Evolutionary conservation across 2,113 vertebrate genomes (phyloP), one percentile per base, ranked within the genome.

Genomic region (Phyllostomus hastatus): DNA sequence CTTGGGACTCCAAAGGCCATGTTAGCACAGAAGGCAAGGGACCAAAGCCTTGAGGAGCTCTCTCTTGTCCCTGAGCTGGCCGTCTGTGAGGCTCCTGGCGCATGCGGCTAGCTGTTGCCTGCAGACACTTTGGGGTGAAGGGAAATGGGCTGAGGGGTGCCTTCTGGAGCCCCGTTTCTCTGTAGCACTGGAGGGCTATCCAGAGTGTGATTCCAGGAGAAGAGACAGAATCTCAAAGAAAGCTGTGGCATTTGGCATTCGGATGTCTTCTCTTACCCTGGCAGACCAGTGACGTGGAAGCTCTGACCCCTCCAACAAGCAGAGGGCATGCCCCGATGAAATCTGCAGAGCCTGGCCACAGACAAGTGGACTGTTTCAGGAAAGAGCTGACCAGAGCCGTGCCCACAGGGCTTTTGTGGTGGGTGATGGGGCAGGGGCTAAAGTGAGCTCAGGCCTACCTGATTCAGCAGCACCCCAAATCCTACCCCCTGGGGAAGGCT

Each of bases 261-360:
- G 10, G 57, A 26, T 0, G 4, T 76, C 66, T 41, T 48, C 48
- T 73, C 48, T 31, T 0, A 14, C 22, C 4, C 7, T 10, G n/a
- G 38, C 35, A 73, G 24, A 4, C 2, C 6, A 0, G 7, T 0
- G 4, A 22, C 2, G 28, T 46, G 1, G 0, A 54, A 31, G 28
- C 10, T 7, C 6, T 0, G 5, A 2, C 1, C 1, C n/a, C 50
- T 46, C 20, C 2, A 4, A 28, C 33, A 20, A 33, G 82, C 2
- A 16, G 35, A 38, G 7, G 43, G 10, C 0, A 0, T 35, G 54
- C 69, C 43, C 1, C 7, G 14, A 26, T 1, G 59, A 22, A 10
- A 10, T 1, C 8, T 0, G 5, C 20, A 57, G 79, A 57, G 7
- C 16, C 38, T 2, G 5, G 14, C 20, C 1, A 2, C 1, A 14